Base-by-base conservation (phyloP, 1,140 invertebrate species). In the Macrobrachium nipponense region DNA sequence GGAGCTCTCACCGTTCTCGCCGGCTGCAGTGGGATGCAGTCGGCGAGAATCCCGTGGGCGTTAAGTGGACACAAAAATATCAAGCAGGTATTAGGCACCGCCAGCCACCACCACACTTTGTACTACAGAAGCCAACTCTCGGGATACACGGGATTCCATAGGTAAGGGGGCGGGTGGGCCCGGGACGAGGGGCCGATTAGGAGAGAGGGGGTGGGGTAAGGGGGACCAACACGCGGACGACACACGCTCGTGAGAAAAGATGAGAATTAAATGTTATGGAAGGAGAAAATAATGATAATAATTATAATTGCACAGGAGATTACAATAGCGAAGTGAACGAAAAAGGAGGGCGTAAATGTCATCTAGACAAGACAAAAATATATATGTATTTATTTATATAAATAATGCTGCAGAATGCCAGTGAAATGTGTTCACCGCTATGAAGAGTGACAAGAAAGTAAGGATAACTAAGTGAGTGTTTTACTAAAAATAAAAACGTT, bases 91-190 rank as follows among this genome's bases (percentile, higher is more conserved):
- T 36, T 18, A 43, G 36, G 58, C 59, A 66, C 84, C 76, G 27
- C 68, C 77, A 86, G 77, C 84, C 84, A 75, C 77, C 84, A 78
- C 84, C 84, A 86, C 84, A 86, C 84, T 86, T 86, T 86, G 84
- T 86, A 86, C 84, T 86, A 86, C 77, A 86, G 84, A 86, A 86
- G 84, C 84, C 76, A 79, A 79, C 76, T 79, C 77, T 79, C 66
- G 62, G 77, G 77, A 43, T 70, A 70, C 64, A 58, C 51, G 64
- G 51, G 59, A 27, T 62, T 61, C 60, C 17, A 62, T 43, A 68
- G 18, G 18, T 68, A 80, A 43, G 27, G 18, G 18, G 64, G 51
- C 51, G 51, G 44, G 51, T 43, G 68, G 23, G 36, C 68, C 36
- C 23, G 20, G 23, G 20, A 23, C 10, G 68, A n/a, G 36, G 68